These are phyloP conservation scores for Desoria tigrina DNA, from an alignment of 2,888 invertebrate species.

Conservation along the genomic window DNA sequence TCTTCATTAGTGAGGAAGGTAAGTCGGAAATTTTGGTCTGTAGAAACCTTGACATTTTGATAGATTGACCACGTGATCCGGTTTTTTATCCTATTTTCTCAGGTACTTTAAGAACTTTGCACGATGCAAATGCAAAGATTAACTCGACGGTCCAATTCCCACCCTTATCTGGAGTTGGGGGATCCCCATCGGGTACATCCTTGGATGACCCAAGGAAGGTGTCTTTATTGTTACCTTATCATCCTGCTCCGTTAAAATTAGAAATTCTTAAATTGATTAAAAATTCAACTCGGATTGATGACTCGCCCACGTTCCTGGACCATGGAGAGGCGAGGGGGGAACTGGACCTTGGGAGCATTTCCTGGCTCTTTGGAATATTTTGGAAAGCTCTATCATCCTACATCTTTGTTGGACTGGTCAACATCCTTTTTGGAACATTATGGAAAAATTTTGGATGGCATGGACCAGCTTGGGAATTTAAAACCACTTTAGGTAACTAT, in stretches of 20 bases:
- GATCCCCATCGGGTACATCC: too few relatives aligned
- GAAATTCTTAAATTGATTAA: slow-evolving; percentile 28
- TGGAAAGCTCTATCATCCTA: slow-evolving; percentile 29
- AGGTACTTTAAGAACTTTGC: not conserved
- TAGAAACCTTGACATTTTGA: too few relatives aligned
- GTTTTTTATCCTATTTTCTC: too few relatives aligned
- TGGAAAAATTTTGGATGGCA: slow-evolving; percentile 29
- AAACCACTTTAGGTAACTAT: slow-evolving; percentile 27
- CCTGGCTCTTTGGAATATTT: slow-evolving; percentile 19
- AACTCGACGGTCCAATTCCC: slow-evolving; percentile 8
- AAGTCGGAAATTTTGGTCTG: not conserved
- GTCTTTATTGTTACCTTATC: slow-evolving; percentile 4
- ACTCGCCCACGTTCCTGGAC: not conserved
- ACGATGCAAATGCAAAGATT: not conserved
- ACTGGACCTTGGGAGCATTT: slow-evolving; percentile 10
- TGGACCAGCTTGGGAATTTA: slow-evolving; percentile 27
- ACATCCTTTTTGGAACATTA: slow-evolving; percentile 22
- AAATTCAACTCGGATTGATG: slow-evolving; percentile 30
- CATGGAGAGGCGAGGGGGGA: not conserved
- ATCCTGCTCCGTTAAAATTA: slow-evolving; percentile 34
- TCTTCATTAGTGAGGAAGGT: slow-evolving; percentile 24
- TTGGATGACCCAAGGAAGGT: too few relatives aligned
- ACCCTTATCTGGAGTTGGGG: not conserved
- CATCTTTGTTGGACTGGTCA: slow-evolving; percentile 21
- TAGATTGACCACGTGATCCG: too few relatives aligned